Evolutionary conservation across 2,113 vertebrate species (phyloP).

Genomic region (Mustelus asterias): DNA sequence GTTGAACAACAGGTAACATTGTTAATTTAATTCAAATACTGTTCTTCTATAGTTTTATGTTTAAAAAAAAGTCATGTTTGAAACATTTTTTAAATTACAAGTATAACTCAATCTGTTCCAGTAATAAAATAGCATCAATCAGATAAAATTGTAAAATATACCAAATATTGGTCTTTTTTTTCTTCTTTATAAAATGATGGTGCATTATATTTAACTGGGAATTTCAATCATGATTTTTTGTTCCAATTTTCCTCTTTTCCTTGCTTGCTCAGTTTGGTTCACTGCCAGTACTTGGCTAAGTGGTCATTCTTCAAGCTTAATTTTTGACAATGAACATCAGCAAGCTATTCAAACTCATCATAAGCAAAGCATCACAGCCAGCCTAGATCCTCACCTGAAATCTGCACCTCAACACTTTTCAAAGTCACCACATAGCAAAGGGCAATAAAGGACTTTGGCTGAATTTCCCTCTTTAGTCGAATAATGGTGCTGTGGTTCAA

Average conservation of each 20-base stretch:
- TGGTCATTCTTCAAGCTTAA: background rate
- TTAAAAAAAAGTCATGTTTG: background rate
- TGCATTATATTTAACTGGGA: background rate
- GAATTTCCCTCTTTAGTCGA: background rate
- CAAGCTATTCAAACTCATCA: background rate
- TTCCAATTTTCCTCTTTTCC: background rate
- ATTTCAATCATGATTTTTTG: background rate
- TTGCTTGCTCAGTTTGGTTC: background rate
- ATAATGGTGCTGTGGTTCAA: background rate
- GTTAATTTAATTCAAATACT: background rate
- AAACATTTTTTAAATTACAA: background rate
- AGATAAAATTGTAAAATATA: background rate
- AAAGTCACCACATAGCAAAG: background rate
- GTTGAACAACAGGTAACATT: background rate
- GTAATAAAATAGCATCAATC: background rate
- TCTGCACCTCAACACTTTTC: background rate
- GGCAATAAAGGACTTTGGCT: background rate
- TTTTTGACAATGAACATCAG: background rate
- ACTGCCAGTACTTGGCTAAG: background rate
- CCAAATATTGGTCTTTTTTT: background rate
- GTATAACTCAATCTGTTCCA: background rate
- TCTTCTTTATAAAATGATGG: background rate
- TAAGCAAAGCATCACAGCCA: background rate
- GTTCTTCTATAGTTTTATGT: background rate
- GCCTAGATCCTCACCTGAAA: background rate